phyloP scores from a whole-genome alignment of 2,888 invertebrate genomes.

The Mechanitis messenoides region DNA sequence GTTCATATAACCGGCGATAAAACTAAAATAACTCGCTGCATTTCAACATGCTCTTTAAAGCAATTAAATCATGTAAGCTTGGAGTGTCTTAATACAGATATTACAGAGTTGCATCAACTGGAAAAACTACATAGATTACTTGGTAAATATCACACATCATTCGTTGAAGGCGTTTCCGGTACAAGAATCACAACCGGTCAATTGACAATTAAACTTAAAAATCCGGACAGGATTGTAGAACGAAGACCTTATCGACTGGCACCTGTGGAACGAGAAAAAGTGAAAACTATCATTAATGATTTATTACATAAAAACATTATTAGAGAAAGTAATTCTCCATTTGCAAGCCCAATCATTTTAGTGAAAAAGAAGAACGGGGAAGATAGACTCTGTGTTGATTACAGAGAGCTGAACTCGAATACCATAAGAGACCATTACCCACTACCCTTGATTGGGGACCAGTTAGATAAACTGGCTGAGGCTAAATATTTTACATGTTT shows the following conservation, averaged over 20 bases:
- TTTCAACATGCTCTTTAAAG: too few species aligned
- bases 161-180: neutral
- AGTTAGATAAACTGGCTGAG: conserved; percentile 12
- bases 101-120: neutral
- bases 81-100: conserved; percentile 4
- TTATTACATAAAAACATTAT: conserved; percentile 6
- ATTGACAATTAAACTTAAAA: conserved; percentile 4
- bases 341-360: conserved; percentile 24
- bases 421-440: conserved; percentile 21
- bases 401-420: conserved; percentile 17
- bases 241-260: conserved; percentile 7
- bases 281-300: neutral
- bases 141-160: neutral
- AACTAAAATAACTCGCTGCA: too few species aligned
- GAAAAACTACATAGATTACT: conserved; percentile 1
- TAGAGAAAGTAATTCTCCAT: conserved; percentile 18
- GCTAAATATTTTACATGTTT: conserved; percentile 16
- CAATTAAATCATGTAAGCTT: too few species aligned
- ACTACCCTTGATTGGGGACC: conserved; percentile 23
- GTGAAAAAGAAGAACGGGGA: conserved; percentile 24
- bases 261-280: conserved; percentile 8
- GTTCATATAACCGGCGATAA: neutral
- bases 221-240: conserved; percentile 2
- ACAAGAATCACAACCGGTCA: conserved; percentile 1
- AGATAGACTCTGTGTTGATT: conserved; percentile 27